Base-by-base conservation (phyloP, 2,113 vertebrate genomes). In the Clupea harengus region DNA sequence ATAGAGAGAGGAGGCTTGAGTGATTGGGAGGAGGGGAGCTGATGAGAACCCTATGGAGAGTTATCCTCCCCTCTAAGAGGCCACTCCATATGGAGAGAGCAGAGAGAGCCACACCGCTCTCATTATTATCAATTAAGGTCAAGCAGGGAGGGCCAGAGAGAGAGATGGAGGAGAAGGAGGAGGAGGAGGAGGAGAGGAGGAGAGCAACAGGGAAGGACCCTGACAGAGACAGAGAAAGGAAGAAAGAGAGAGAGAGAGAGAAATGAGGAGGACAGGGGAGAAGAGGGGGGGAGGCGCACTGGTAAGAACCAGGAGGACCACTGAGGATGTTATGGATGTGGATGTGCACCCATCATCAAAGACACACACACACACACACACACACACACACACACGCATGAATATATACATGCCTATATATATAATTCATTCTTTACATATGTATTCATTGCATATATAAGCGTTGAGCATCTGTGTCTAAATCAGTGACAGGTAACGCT, bases 61-160 rank as follows among this genome's bases (percentile, higher is more conserved):
- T 13, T 11, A 6, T 45, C 72, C 83, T 67, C 46, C 72, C 25
- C 54, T 28, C 45, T 2, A 25, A 83, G 28, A 50, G 47, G 81
- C 64, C 64, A 28, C 64, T 67, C 64, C 1, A 67, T 25, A 67
- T 28, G 64, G 6, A 15, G 3, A 50, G 49, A 80, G 47, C 20
- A 39, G 25, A 72, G 67, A 86, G 28, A 87, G 64, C 75, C 78
- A 84, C 54, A 57, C 85, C 47, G 13, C 50, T 22, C 80, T 86
- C 82, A 86, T 86, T 81, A 85, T 82, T 64, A 86, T 67, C 88
- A 89, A 84, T 72, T 82, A 86, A 52, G 80, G 80, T 86, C 78
- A 89, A 85, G 84, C 80, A 39, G 87, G 57, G 25, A 81, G 50
- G 52, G 11, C 64, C 54, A 18, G n/a, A 9, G 17, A 86, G 5